Percentiles rank a stretch among this genome's conserved stretches.
phyloP scores from a whole-genome alignment of 2,113 vertebrate genomes.

The Sapayoa aenigma region DNA sequence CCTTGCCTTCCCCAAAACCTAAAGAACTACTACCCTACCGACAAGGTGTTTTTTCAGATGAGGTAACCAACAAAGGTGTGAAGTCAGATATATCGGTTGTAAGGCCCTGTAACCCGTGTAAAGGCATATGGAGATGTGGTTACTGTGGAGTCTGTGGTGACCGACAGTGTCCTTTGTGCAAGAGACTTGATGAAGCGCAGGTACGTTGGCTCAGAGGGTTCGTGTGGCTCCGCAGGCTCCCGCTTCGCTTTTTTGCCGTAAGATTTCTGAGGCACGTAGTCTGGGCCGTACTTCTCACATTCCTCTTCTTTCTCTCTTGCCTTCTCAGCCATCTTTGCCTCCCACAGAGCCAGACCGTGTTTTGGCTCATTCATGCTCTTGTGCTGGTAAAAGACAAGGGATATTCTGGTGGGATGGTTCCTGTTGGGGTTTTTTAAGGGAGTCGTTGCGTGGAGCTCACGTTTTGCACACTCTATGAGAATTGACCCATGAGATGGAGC shows the following conservation, averaged over 20 bases:
- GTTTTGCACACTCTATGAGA: constrained; percentile 96
- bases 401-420: constrained; percentile 90
- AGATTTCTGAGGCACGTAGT: constrained; percentile 86
- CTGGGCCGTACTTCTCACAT: constrained; percentile 85
- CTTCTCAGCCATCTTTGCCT: constrained; percentile 96
- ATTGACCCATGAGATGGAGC: constrained; percentile 94
- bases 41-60: constrained; percentile 50
- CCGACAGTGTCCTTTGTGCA: constrained; percentile 83
- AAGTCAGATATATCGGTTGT: constrained; percentile 87
- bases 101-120: constrained; percentile 97
- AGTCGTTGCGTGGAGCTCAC: constrained; percentile 94
- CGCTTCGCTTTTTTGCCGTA: constrained; percentile 87
- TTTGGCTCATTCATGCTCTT: constrained; percentile 97
- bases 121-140: constrained; percentile 95
- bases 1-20: background rate
- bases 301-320: constrained; percentile 94
- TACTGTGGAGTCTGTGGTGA: constrained; percentile 92
- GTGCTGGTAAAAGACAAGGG: constrained; percentile 98
- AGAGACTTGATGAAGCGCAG: constrained; percentile 90
- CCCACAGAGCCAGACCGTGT: constrained; percentile 92
- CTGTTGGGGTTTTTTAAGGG: constrained; percentile 91
- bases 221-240: constrained; percentile 82
- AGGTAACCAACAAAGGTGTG: constrained; percentile 65
- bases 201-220: constrained; percentile 81
- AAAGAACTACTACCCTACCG: background rate